Percentiles rank a stretch among this genome's conserved stretches.
These are phyloP conservation scores for Plodia interpunctella DNA, from an alignment of 1,140 invertebrate species.

Conservation along the genomic window DNA sequence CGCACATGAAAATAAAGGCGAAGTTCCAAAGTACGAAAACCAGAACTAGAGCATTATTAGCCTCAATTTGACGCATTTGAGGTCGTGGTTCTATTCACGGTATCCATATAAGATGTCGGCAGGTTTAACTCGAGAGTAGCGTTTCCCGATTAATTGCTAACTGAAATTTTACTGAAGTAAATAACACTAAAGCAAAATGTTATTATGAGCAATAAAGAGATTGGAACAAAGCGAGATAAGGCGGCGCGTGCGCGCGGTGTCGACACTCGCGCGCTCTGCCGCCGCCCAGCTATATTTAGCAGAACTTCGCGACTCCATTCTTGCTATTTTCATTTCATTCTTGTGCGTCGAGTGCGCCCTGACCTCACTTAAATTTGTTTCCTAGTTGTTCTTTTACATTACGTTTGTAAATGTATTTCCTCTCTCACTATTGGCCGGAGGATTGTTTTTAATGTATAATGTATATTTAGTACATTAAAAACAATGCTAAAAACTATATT, in stretches of 20 bases:
- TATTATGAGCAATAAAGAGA: background rate
- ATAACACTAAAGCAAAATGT: background rate
- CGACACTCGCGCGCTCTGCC: conserved; percentile 34
- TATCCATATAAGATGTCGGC: conserved; percentile 20
- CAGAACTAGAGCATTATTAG: conserved; percentile 50
- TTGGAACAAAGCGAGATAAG: conserved; percentile 54
- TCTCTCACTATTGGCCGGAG: too few species aligned
- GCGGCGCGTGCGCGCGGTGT: conserved; percentile 26
- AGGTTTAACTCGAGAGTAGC: conserved; percentile 1
- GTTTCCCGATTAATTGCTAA: background rate
- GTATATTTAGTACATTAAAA: too few species aligned
- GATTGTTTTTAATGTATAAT: too few species aligned
- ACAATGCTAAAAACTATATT: too few species aligned
- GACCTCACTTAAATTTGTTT: conserved; percentile 57
- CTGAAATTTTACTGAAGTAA: background rate
- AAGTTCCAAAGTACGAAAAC: conserved; percentile 25
- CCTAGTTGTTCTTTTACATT: conserved; percentile 27
- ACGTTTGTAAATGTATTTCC: background rate
- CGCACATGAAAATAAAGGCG: conserved; percentile 11
- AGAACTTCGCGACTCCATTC: conserved; percentile 65
- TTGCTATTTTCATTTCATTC: conserved; percentile 74
- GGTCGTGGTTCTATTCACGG: conserved; percentile 5
- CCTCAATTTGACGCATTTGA: conserved; percentile 29
- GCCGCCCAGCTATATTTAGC: conserved; percentile 68
- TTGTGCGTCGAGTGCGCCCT: conserved; percentile 30